phyloP scores from a whole-genome alignment of 2,888 invertebrate species.

The Dysmachus trigonus region DNA sequence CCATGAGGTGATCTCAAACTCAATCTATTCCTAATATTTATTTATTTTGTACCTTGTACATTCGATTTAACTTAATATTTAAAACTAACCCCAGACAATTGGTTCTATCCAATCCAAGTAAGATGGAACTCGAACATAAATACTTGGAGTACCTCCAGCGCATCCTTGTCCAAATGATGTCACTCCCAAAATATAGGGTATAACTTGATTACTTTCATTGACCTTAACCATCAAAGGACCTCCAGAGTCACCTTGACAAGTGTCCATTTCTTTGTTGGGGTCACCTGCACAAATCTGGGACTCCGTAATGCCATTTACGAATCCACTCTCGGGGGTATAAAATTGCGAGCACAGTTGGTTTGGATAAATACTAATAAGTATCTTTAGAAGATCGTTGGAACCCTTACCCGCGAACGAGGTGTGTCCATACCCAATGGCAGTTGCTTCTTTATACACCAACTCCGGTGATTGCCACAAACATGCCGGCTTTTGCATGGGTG shows the following conservation, averaged over 20 bases:
- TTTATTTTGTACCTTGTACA: not conserved
- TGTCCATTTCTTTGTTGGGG: constrained; percentile 52
- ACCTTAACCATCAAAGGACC: constrained; percentile 48
- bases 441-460: not conserved
- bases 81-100: constrained; percentile 54
- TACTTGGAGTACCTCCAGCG: constrained; percentile 60
- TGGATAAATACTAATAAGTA: constrained; percentile 21
- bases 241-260: constrained; percentile 26
- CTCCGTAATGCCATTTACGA: not conserved
- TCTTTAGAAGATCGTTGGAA: constrained; percentile 12
- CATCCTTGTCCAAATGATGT: constrained; percentile 64
- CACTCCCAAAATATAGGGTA: constrained; percentile 53
- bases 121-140: constrained; percentile 59
- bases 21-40: not conserved
- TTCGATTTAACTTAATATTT: not conserved
- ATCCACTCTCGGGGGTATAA: not conserved
- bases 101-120: constrained; percentile 63
- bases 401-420: constrained; percentile 26
- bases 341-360: constrained; percentile 11
- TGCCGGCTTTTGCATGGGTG: not conserved
- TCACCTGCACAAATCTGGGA: constrained; percentile 17
- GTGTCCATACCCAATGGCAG: constrained; percentile 43
- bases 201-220: constrained; percentile 14
- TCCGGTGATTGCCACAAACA: constrained; percentile 22
- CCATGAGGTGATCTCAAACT: no score